Evolutionary conservation across 2,797 vertebrate genomes (phyloP).

Genomic region (Ibycter americanus): DNA sequence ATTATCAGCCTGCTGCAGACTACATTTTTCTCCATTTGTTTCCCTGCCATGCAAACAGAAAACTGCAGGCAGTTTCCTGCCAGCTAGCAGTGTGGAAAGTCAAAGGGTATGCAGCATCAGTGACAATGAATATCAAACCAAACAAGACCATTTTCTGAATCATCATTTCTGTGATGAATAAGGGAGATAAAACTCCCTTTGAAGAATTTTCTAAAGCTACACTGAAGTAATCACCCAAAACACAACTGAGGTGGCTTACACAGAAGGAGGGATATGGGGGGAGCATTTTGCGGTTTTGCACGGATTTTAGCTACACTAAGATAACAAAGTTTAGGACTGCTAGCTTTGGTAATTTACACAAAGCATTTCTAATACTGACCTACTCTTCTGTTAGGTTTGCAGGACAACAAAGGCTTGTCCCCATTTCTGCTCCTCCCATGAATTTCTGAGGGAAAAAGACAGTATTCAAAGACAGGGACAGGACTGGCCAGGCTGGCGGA

Average conservation of each 20-base stretch:
- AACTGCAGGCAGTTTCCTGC: not conserved
- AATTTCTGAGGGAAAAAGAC: not conserved
- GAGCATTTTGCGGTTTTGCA: not conserved
- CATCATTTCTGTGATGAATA: not conserved
- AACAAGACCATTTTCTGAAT: not conserved
- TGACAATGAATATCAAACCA: accelerated
- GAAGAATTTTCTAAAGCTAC: not conserved
- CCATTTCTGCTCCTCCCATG: not conserved
- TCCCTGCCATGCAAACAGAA: not conserved
- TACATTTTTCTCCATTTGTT: not conserved
- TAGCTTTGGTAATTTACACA: not conserved
- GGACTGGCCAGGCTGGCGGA: not conserved
- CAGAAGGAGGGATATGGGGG: not conserved
- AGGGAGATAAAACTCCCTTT: not conserved
- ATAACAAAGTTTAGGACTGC: not conserved
- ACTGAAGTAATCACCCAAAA: not conserved
- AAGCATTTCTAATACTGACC: not conserved
- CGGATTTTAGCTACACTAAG: not conserved
- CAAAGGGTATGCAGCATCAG: not conserved
- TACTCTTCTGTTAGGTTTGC: not conserved
- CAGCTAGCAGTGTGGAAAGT: not conserved
- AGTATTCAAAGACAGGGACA: not conserved
- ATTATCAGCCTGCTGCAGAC: not conserved
- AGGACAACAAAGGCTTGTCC: not conserved
- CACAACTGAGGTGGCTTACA: not conserved